A percentile compares a stretch with the other conserved stretches of the same genome.
phyloP scores from a whole-genome alignment of 2,888 invertebrate species.

The Tachina grossa region DNA sequence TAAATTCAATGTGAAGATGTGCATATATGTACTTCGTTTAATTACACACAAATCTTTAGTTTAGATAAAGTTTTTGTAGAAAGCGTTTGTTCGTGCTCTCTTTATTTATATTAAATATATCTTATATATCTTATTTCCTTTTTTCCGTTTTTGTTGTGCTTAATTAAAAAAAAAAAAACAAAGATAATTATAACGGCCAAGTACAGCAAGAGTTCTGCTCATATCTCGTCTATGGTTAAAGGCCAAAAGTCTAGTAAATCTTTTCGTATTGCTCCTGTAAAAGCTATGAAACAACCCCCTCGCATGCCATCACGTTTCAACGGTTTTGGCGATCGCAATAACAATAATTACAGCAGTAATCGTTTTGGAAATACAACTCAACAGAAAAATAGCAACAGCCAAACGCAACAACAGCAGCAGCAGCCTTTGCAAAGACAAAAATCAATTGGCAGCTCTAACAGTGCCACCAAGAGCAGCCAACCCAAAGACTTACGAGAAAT shows the following conservation, averaged over 20 bases:
- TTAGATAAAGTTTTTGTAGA: slow-evolving; percentile 49
- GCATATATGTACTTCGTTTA: slow-evolving; percentile 38
- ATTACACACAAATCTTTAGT: slow-evolving; percentile 48
- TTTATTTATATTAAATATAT: slow-evolving; percentile 28
- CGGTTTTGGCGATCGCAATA: slow-evolving; percentile 62
- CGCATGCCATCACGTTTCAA: slow-evolving; percentile 60
- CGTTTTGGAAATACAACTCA: slow-evolving; percentile 33
- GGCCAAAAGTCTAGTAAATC: slow-evolving; percentile 75
- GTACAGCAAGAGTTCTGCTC: slow-evolving; percentile 77
- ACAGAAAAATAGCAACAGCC: slow-evolving; percentile 48
- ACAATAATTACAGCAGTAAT: slow-evolving; percentile 60
- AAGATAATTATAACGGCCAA: slow-evolving; percentile 78
- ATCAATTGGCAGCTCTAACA: slow-evolving; percentile 57
- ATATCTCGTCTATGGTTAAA: slow-evolving; percentile 79
- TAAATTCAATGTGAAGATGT: slow-evolving; percentile 41
- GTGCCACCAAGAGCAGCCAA: slow-evolving; percentile 50
- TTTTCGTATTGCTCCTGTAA: slow-evolving; percentile 62
- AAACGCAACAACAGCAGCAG: slow-evolving; percentile 56
- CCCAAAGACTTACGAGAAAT: slow-evolving; percentile 71
- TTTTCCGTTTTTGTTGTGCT: not conserved
- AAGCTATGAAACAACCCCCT: slow-evolving; percentile 72
- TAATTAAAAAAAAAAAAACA: not conserved
- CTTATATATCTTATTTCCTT: slow-evolving; percentile 22
- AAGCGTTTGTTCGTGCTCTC: slow-evolving; percentile 34
- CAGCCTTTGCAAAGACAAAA: slow-evolving; percentile 68